These are phyloP conservation scores for Stichopus chloronotus DNA, from an alignment of 35 echinoderm and acorn worm species.

Conservation along the genomic window DNA sequence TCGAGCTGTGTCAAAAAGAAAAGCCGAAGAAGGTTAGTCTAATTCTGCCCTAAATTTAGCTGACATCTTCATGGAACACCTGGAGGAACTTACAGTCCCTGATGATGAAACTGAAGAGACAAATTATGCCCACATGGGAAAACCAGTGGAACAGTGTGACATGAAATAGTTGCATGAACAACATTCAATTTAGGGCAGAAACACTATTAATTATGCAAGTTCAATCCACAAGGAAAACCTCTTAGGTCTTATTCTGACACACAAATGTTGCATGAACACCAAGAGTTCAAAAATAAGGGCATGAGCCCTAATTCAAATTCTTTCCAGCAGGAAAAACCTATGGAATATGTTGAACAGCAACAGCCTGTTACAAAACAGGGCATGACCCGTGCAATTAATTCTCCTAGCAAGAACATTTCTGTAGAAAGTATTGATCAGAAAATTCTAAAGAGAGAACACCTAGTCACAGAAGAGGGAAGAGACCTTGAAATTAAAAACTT, in stretches of 20 bases:
- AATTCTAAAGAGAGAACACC: neutral
- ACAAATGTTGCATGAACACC: no score
- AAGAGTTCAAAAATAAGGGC: no score
- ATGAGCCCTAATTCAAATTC: no score
- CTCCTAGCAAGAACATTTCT: no score
- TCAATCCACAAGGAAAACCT: no score
- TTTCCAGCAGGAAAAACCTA: no score
- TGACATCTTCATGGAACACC: neutral
- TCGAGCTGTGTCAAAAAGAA: slow-evolving; percentile 23
- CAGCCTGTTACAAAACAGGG: no score
- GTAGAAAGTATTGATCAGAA: no score
- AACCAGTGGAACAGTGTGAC: neutral
- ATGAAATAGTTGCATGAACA: neutral
- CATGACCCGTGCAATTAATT: no score
- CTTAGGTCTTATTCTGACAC: no score
- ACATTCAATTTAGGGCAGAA: neutral
- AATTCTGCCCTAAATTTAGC: neutral
- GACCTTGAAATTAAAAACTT: neutral
- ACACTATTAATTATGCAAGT: no score
- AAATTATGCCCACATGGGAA: neutral
- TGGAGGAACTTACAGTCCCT: neutral
- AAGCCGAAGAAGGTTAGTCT: neutral
- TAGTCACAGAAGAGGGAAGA: neutral
- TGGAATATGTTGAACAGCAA: no score
- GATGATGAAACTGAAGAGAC: neutral